Percentiles rank a stretch among this genome's conserved stretches.
Evolutionary conservation across 1,140 invertebrate genomes (phyloP).

Genomic region (Bombus confusus): DNA sequence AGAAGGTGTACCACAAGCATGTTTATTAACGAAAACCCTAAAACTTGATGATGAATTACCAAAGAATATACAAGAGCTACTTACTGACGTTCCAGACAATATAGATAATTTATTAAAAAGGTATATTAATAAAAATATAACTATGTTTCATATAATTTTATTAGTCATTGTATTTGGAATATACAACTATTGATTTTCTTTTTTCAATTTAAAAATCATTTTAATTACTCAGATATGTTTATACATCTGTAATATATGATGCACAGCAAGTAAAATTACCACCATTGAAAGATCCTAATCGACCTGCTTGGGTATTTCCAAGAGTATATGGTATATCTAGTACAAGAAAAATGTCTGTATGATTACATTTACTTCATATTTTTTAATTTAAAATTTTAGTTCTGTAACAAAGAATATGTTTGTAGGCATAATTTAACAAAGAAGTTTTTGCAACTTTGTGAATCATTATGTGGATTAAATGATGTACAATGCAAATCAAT

Average conservation of each 20-base stretch:
- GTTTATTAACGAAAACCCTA: slow-evolving; percentile 89
- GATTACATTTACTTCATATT: slow-evolving; percentile 17
- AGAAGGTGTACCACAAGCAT: slow-evolving; percentile 88
- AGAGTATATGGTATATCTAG: slow-evolving; percentile 88
- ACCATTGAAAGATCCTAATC: slow-evolving; percentile 86
- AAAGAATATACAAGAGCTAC: slow-evolving; percentile 80
- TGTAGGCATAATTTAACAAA: slow-evolving; percentile 86
- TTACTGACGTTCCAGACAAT: slow-evolving; percentile 78
- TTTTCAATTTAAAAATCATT: neutral
- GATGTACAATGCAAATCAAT: slow-evolving; percentile 82
- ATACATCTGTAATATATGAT: slow-evolving; percentile 90
- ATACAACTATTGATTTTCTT: neutral
- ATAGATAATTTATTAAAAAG: slow-evolving; percentile 76
- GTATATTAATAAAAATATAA: slow-evolving; percentile 66
- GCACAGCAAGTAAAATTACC: slow-evolving; percentile 89
- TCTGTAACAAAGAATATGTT: slow-evolving; percentile 25
- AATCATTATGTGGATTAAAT: slow-evolving; percentile 84
- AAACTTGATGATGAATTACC: slow-evolving; percentile 85
- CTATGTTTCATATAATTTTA: neutral
- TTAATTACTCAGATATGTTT: slow-evolving; percentile 83
- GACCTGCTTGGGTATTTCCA: slow-evolving; percentile 88
- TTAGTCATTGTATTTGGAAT: neutral
- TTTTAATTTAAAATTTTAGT: slow-evolving; percentile 41
- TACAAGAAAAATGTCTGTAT: slow-evolving; percentile 84
- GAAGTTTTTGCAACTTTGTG: slow-evolving; percentile 88